These are phyloP conservation scores for Micromesistius poutassou DNA, from an alignment of 2,797 vertebrate species.

Conservation along the genomic window DNA sequence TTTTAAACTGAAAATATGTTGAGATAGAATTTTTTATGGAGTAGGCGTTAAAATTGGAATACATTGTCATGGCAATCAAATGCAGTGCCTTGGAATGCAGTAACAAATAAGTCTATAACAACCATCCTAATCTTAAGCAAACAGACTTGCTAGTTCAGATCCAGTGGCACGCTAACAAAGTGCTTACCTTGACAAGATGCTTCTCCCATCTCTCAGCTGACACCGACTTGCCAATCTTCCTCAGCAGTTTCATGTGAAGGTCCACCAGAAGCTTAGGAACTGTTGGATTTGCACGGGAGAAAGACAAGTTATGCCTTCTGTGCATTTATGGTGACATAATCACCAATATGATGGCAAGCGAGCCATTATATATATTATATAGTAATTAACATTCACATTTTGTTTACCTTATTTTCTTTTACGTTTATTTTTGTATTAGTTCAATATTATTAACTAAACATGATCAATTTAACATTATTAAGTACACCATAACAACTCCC, in stretches of 20 bases:
- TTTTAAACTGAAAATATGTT: not conserved
- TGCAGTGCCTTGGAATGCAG: too few relatives aligned
- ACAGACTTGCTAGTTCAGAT: not conserved
- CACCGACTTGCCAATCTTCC: conserved; percentile 97
- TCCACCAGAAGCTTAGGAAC: conserved; percentile 94
- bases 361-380: not conserved
- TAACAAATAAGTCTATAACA: too few relatives aligned
- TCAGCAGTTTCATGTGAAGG: conserved; percentile 95
- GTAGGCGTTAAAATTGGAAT: too few relatives aligned
- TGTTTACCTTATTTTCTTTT: not conserved
- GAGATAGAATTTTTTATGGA: too few relatives aligned
- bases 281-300: conserved; percentile 45
- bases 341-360: not conserved
- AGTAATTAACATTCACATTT: not conserved
- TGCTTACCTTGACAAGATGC: conserved; percentile 87
- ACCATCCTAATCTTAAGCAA: not conserved
- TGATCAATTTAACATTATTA: not conserved
- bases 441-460: not conserved
- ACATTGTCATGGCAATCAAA: too few relatives aligned
- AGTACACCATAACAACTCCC: not conserved
- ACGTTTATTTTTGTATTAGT: not conserved
- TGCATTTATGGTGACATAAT: not conserved
- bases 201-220: conserved; percentile 98
- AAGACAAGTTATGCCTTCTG: not conserved
- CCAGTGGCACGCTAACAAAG: not conserved